These are phyloP conservation scores for Chloromyia formosa DNA, from an alignment of 2,888 invertebrate genomes.

Conservation along the genomic window DNA sequence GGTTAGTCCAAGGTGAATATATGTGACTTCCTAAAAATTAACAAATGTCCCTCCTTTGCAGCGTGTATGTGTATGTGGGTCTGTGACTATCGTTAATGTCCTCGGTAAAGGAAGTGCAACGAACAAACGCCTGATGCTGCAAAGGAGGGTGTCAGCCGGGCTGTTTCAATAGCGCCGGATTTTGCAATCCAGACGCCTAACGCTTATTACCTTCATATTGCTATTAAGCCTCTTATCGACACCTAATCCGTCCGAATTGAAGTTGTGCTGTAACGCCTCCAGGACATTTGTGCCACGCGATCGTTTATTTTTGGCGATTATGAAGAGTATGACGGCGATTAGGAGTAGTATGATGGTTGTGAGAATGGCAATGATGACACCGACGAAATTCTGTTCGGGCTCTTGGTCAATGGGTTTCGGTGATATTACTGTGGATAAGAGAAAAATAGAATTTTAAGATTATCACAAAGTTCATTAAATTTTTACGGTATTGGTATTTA, in stretches of 20 bases:
- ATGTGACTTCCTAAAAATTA: constrained; percentile 22
- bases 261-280: constrained; percentile 64
- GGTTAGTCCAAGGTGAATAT: constrained; percentile 42
- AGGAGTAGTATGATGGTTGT: constrained; percentile 77
- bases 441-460: too few relatives aligned
- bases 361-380: constrained; percentile 74
- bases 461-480: too few relatives aligned
- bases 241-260: constrained; percentile 63
- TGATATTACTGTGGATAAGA: constrained; percentile 59
- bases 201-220: constrained; percentile 63
- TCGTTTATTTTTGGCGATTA: constrained; percentile 73
- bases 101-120: not conserved
- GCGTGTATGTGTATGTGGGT: constrained; percentile 4
- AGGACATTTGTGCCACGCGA: constrained; percentile 63
- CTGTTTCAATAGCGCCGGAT: not conserved
- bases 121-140: constrained; percentile 12
- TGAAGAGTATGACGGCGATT: constrained; percentile 74
- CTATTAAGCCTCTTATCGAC: constrained; percentile 65
- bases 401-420: constrained; percentile 69
- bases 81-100: not conserved
- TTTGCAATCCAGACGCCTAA: constrained; percentile 7
- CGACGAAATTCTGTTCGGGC: constrained; percentile 69
- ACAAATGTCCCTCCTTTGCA: constrained; percentile 34
- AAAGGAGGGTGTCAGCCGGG: not conserved
- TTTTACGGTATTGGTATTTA: too few relatives aligned